Percentiles rank a stretch among this genome's conserved stretches.
phyloP scores from a whole-genome alignment of 1,140 invertebrate species.

The Hypsibius dujardini region DNA sequence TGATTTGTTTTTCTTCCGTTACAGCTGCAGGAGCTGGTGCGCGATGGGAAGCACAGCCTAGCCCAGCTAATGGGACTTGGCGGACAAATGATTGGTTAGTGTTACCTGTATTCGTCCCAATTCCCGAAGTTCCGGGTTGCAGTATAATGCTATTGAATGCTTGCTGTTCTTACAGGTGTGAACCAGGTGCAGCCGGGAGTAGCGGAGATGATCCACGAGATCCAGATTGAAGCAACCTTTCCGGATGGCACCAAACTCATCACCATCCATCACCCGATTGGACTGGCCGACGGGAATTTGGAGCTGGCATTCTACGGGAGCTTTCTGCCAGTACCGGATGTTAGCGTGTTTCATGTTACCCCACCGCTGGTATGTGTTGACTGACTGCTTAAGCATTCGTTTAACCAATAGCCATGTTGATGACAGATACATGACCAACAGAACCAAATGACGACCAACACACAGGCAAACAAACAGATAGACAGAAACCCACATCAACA shows the following conservation, averaged over 20 bases:
- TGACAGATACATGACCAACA: too few species aligned
- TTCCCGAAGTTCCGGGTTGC: too few species aligned
- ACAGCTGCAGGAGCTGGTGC: conserved; percentile 30
- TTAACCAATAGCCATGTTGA: too few species aligned
- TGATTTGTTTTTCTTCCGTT: conserved; percentile 18
- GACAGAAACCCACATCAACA: too few species aligned
- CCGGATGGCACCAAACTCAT: conserved; percentile 34
- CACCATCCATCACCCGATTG: conserved; percentile 31
- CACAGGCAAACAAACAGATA: too few species aligned
- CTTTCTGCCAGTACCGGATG: conserved; percentile 30
- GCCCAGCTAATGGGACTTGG: conserved; percentile 31
- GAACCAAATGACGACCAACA: too few species aligned
- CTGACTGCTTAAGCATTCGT: too few species aligned
- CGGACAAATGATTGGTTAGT: conserved; percentile 29
- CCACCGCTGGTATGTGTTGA: neutral
- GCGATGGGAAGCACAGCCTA: conserved; percentile 29
- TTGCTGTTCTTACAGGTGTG: conserved; percentile 24
- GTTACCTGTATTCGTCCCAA: neutral
- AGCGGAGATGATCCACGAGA: conserved; percentile 29
- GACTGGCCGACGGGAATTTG: conserved; percentile 28
- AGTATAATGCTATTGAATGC: too few species aligned
- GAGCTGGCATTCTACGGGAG: conserved; percentile 32
- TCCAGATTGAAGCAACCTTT: conserved; percentile 33
- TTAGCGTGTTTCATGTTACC: conserved; percentile 24
- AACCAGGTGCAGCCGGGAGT: conserved; percentile 32